Conservation (phyloP, 1,140 invertebrate genomes). For the Lasioglossum albipes region DNA sequence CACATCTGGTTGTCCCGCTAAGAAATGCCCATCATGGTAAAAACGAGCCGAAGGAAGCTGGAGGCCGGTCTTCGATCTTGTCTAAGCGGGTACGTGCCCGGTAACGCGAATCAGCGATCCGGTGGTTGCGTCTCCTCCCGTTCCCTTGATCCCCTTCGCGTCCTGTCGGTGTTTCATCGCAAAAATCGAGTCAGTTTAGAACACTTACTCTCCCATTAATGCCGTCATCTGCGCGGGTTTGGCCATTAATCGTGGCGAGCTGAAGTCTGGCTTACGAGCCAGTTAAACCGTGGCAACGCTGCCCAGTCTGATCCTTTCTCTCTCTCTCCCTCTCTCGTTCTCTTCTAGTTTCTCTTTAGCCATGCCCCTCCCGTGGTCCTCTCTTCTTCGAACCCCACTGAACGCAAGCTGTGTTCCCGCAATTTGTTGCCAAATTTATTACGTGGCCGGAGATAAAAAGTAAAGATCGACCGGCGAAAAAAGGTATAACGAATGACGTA, state of each 20-base stretch:
- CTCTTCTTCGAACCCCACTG: conserved; percentile 38
- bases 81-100: not conserved
- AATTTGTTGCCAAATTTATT: conserved; percentile 68
- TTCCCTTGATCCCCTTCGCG: conserved; percentile 6
- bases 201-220: conserved; percentile 61
- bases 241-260: conserved; percentile 56
- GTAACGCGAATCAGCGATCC: conserved; percentile 8
- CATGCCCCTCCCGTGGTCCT: no score
- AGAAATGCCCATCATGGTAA: not conserved
- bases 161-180: conserved; percentile 27
- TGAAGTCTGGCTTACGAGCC: conserved; percentile 57
- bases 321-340: not conserved
- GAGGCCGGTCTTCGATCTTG: not conserved
- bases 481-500: conserved; percentile 57
- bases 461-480: conserved; percentile 54
- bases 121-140: not conserved
- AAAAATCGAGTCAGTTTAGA: conserved; percentile 60
- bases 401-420: conserved; percentile 64
- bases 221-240: conserved; percentile 59
- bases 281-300: conserved; percentile 54
- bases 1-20: not conserved
- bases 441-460: conserved; percentile 58
- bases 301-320: not conserved
- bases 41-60: not conserved
- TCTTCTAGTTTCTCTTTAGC: not conserved